These are phyloP conservation scores for Penaeus indicus DNA, from an alignment of 1,140 invertebrate species.

Conservation along the genomic window DNA sequence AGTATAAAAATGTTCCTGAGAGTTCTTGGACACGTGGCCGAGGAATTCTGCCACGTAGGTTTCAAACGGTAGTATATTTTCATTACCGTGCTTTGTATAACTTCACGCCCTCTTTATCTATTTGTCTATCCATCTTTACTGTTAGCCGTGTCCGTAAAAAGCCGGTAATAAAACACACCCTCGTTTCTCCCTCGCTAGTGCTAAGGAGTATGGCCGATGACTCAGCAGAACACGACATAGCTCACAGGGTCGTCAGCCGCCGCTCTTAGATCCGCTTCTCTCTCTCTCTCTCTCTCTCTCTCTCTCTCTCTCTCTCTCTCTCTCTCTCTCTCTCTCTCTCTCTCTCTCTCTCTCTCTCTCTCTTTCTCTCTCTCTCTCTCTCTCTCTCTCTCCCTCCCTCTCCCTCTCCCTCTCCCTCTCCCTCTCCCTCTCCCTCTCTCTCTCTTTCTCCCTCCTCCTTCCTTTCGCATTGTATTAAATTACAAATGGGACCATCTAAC, in stretches of 20 bases:
- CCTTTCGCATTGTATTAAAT: neutral
- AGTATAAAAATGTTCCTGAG: too few species aligned
- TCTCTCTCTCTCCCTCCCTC: neutral
- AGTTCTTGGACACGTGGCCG: too few species aligned
- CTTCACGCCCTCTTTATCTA: constrained; percentile 28
- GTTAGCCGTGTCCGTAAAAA: neutral
- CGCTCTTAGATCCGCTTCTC: neutral
- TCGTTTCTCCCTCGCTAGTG: neutral
- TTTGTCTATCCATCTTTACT: constrained; percentile 36
- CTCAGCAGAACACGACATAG: too few species aligned
- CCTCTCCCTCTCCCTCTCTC: neutral
- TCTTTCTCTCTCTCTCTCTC: neutral
- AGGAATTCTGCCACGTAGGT: too few species aligned
- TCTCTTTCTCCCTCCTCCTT: neutral
- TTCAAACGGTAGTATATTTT: too few species aligned
- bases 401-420: neutral
- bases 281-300: neutral
- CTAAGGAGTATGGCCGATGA: neutral
- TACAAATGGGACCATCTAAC: too few species aligned
- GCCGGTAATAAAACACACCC: neutral
- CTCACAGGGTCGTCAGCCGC: neutral
- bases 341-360: neutral
- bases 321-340: neutral
- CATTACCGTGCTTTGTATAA: too few species aligned
- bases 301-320: neutral